Percentiles rank a stretch among this genome's conserved stretches.
Evolutionary conservation across 2,797 vertebrate species (phyloP).

Genomic region (Odontamblyopus rebecca): DNA sequence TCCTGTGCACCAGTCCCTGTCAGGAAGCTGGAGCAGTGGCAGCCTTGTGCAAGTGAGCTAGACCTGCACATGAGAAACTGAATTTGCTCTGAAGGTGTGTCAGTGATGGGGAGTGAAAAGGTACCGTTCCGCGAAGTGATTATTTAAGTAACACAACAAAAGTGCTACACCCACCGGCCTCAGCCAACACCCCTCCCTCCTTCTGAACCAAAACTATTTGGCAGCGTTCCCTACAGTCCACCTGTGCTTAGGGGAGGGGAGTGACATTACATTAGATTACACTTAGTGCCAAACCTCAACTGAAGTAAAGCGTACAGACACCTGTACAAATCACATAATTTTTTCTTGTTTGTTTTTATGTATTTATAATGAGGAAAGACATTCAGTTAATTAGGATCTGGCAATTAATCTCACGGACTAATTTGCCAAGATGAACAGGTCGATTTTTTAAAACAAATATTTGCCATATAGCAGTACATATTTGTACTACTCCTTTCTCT

Average conservation of each 20-base stretch:
- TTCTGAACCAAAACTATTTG: constrained; percentile 94
- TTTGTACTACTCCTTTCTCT: not conserved
- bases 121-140: constrained; percentile 87
- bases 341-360: not conserved
- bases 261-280: constrained; percentile 57
- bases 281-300: constrained; percentile 61
- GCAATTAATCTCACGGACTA: no score
- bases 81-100: constrained; percentile 86
- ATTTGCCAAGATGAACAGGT: no score
- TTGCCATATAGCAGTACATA: not conserved
- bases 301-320: constrained; percentile 11
- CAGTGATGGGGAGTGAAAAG: constrained; percentile 86
- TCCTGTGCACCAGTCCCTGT: constrained; percentile 56
- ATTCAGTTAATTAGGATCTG: not conserved
- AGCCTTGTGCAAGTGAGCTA: constrained; percentile 78
- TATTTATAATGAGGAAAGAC: not conserved
- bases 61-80: constrained; percentile 51
- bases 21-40: constrained; percentile 71
- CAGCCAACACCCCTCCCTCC: constrained; percentile 83
- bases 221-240: constrained; percentile 88
- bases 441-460: not conserved
- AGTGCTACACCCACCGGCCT: constrained; percentile 85
- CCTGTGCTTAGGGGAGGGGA: constrained; percentile 87
- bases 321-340: not conserved
- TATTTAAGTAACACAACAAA: constrained; percentile 80